A percentile compares a stretch with the other conserved stretches of the same genome.
phyloP scores from a whole-genome alignment of 2,113 vertebrate genomes.

The Thinocorus orbignyianus region DNA sequence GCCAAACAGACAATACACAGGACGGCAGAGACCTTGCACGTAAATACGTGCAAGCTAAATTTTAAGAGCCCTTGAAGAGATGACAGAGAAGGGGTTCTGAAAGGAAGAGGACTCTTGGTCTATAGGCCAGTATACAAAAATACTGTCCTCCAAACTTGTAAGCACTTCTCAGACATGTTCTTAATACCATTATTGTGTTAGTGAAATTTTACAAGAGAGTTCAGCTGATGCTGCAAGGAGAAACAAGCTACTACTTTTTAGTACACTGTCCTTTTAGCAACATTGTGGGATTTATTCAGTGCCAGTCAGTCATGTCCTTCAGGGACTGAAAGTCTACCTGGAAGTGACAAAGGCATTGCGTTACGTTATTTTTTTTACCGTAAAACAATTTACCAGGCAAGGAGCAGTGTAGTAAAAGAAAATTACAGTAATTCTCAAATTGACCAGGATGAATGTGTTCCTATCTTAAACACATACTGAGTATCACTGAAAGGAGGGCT shows the following conservation, averaged over 20 bases:
- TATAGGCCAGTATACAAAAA: not conserved
- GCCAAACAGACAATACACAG: not conserved
- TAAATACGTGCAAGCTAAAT: not conserved
- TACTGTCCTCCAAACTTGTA: not conserved
- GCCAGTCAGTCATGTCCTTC: not conserved
- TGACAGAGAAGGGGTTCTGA: not conserved
- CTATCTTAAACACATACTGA: conserved; percentile 40
- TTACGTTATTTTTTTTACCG: conserved; percentile 24
- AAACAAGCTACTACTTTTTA: not conserved
- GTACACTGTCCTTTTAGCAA: not conserved
- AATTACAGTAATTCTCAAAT: conserved; percentile 68
- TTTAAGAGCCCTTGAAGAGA: not conserved
- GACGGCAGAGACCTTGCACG: not conserved
- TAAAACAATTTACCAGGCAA: conserved; percentile 59
- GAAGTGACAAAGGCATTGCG: not conserved
- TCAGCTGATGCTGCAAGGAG: not conserved
- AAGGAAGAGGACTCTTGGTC: not conserved
- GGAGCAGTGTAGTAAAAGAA: conserved; percentile 47
- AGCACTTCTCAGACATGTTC: not conserved
- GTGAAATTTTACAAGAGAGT: not conserved
- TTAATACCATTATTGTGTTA: not conserved
- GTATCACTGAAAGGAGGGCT: conserved; percentile 53
- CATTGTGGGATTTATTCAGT: not conserved
- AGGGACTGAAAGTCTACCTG: not conserved
- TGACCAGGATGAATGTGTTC: conserved; percentile 32